phyloP scores from a whole-genome alignment of 2,113 vertebrate genomes.

The Saimiri boliviensis region DNA sequence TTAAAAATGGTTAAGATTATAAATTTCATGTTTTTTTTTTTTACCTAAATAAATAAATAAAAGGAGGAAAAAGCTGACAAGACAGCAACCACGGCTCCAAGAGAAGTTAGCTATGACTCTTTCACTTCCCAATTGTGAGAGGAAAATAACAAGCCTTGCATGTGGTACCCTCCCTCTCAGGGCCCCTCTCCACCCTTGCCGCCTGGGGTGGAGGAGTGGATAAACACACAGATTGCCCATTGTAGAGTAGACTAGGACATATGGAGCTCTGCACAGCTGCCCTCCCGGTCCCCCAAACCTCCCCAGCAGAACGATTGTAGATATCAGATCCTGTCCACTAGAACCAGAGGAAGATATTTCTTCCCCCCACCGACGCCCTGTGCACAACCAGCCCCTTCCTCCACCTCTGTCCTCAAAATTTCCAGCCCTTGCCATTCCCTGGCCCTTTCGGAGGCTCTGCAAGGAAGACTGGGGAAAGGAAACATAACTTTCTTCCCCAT shows the following conservation, averaged over 20 bases:
- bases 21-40: background rate
- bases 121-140: background rate
- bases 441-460: background rate
- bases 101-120: background rate
- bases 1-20: background rate
- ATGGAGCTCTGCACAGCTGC: slow-evolving; percentile 38
- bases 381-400: background rate
- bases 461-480: background rate
- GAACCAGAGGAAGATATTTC: background rate
- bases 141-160: background rate
- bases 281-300: background rate
- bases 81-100: background rate
- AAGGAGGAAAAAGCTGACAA: background rate
- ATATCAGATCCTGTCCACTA: background rate
- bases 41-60: background rate
- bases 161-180: background rate
- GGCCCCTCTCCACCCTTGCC: background rate
- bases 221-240: background rate
- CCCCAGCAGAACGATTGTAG: background rate
- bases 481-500: background rate
- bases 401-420: background rate
- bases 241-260: slow-evolving; percentile 20
- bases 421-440: background rate
- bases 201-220: background rate
- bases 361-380: background rate